Percentiles rank a stretch among this genome's conserved stretches.
phyloP scores from a whole-genome alignment of 2,113 vertebrate genomes.

The Xenus cinereus region DNA sequence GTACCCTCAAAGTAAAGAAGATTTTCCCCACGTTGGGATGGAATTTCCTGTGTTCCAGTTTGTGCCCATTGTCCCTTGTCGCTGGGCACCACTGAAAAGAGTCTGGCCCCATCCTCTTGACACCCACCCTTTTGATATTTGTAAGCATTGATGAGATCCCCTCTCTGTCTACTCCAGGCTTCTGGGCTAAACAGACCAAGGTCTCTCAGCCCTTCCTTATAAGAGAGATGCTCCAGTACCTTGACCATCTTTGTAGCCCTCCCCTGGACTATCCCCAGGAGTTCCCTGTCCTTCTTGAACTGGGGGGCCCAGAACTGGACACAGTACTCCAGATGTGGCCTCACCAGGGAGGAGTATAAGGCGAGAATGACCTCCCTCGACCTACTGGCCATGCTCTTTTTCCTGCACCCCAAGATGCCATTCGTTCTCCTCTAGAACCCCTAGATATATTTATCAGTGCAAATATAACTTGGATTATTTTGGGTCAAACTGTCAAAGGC shows the following conservation, averaged over 20 bases:
- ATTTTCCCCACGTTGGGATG: neutral
- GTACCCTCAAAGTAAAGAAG: neutral
- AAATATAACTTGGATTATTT: neutral
- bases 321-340: neutral
- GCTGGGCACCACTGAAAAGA: neutral
- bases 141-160: neutral
- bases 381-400: neutral
- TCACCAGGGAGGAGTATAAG: neutral
- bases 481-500: rapidly evolving
- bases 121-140: neutral
- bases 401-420: neutral
- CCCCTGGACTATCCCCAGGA: neutral
- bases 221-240: neutral
- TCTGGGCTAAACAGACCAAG: neutral
- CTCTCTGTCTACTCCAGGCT: neutral
- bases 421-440: neutral
- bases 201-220: neutral
- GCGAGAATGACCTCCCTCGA: neutral
- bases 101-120: neutral
- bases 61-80: neutral
- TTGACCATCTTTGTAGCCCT: neutral
- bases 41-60: neutral
- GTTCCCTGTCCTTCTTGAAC: neutral
- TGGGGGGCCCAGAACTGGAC: neutral
- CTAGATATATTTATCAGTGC: neutral